Conservation (phyloP, 2,797 vertebrate genomes). For the Remorina albescens region DNA sequence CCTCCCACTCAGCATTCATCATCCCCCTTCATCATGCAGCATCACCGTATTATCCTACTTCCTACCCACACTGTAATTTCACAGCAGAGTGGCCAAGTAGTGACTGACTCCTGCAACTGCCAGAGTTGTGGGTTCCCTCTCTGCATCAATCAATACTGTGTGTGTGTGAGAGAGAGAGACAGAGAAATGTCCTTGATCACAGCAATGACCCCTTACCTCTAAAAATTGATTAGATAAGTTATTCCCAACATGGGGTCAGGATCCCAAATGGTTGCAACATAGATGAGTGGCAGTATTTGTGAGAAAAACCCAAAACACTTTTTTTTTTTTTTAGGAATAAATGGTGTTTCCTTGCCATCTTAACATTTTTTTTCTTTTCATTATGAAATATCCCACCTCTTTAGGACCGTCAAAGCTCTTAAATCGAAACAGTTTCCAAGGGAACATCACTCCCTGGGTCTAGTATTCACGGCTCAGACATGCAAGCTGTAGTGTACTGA, state of each 20-base stretch:
- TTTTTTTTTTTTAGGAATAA: not conserved
- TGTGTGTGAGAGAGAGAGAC: not conserved
- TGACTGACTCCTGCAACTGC: slow-evolving; percentile 41
- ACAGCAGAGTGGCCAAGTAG: slow-evolving; percentile 54
- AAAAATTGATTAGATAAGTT: slow-evolving; percentile 1
- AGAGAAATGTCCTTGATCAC: slow-evolving; percentile 31
- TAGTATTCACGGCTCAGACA: slow-evolving; percentile 5
- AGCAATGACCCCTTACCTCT: not conserved
- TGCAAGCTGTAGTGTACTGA: not conserved
- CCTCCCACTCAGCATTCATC: slow-evolving; percentile 56
- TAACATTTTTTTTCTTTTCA: not conserved
- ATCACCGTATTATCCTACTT: slow-evolving; percentile 45
- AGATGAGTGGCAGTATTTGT: not conserved
- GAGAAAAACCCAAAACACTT: not conserved
- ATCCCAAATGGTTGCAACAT: not conserved
- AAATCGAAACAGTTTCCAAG: not conserved
- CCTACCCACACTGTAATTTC: slow-evolving; percentile 51
- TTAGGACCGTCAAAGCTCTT: not conserved
- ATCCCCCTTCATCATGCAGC: slow-evolving; percentile 39
- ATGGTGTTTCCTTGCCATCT: too few relatives aligned
- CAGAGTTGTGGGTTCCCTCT: slow-evolving; percentile 46
- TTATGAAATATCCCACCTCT: not conserved
- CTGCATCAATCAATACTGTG: slow-evolving; percentile 40
- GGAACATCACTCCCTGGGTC: not conserved
- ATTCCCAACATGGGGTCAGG: not conserved